phyloP scores from a whole-genome alignment of 1,140 invertebrate species.

The Nephotettix cincticeps region DNA sequence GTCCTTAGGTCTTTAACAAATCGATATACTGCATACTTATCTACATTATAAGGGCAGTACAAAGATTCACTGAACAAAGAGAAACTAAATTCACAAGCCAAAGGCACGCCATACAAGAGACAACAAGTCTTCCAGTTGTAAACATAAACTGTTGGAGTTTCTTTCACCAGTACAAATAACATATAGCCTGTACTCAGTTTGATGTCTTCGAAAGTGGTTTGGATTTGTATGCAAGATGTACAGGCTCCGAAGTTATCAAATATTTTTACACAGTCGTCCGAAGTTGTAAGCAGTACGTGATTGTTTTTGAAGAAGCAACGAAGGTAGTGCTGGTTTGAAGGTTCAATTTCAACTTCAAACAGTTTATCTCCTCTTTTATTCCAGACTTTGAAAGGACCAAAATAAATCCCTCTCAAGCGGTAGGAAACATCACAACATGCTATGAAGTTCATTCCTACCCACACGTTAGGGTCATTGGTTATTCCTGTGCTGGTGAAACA shows the following conservation, averaged over 20 bases:
- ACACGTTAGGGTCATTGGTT: constrained; percentile 9
- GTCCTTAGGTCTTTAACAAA: too few relatives aligned
- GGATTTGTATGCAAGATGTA: neutral
- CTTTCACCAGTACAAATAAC: neutral
- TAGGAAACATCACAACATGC: constrained; percentile 4
- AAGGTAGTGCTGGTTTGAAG: constrained; percentile 3
- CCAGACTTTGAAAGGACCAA: constrained; percentile 14
- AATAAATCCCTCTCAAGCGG: neutral
- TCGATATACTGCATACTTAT: neutral
- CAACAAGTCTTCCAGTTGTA: neutral
- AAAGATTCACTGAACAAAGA: neutral
- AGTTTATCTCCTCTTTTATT: neutral
- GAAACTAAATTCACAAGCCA: neutral
- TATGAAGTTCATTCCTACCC: constrained; percentile 2
- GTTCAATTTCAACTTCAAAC: neutral
- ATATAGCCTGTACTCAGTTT: constrained; percentile 5
- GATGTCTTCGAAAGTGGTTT: neutral
- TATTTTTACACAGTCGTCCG: neutral
- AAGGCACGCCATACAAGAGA: neutral
- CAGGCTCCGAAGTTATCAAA: neutral
- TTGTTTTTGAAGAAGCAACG: constrained; percentile 1
- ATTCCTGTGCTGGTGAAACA: constrained; percentile 5
- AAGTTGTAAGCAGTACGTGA: neutral
- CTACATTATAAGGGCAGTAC: neutral
- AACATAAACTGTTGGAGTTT: neutral